Base-by-base conservation (phyloP, 1,140 invertebrate genomes). In the Halictus rubicundus region DNA sequence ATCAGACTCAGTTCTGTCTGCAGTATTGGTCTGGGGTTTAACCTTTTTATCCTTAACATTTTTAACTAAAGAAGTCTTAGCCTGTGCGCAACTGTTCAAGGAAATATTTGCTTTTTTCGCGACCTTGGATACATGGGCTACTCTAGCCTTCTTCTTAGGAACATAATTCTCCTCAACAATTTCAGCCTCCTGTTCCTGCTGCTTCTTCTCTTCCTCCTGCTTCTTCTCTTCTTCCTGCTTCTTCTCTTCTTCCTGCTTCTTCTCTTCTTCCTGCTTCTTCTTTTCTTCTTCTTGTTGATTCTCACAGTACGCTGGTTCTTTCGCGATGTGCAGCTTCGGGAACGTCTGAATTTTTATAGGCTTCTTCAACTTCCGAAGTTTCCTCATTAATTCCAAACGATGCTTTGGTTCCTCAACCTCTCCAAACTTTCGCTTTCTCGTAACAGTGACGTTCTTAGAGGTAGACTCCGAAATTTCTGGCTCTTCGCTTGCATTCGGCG, bases 51-150 rank as follows among this genome's bases (percentile, higher is more conserved):
- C 42, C 42, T 3, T 8, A 37, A 25, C 0, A 64, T 19, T 23
- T 27, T 59, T 46, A 46, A 19, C 23, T 19, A 21, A 1, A 19
- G 4, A 25, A 39, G 32, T 65, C 5, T 16, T 52, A 1, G 52
- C 21, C 14, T 63, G 23, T 8, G 25, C 0, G 9, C 16, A n/a
- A 37, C 21, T 19, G 7, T 78, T 63, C 32, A 46, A 60, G 14
- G 52, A 61, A 32, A 27, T 57, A 10, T 14, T n/a, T 46, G 63
- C 16, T 6, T 52, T 23, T 16, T 12, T 39, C 23, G 16, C 8
- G 27, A 8, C 46, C 65, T 89, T 89, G 16, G 87, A 80, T 27
- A 42, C 23, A 52, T 88, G 85, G 37, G 85, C 87, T n/a, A 88
- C 87, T 16, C 87, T 79, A 32, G 71, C 59, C n/a, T 82, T 89